Percentiles rank a stretch among this genome's conserved stretches.
Conservation (phyloP, 2,888 invertebrate genomes). For the Chymomyza caudatula region DNA sequence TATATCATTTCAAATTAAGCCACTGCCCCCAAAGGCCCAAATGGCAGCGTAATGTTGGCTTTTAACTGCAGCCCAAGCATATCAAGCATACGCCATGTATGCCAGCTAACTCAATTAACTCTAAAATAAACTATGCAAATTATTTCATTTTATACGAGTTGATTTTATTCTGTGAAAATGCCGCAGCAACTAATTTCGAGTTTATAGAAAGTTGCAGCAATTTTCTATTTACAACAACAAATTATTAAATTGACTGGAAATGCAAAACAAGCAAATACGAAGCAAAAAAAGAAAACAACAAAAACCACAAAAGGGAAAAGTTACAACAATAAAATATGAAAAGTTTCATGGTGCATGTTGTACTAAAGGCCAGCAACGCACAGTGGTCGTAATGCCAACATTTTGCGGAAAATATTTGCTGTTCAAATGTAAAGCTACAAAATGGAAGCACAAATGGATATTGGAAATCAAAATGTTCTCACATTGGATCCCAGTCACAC, state of each 20-base stretch:
- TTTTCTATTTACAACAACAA: constrained; percentile 29
- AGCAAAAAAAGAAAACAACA: constrained; percentile 15
- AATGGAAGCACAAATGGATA: too few species aligned
- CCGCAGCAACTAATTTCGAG: neutral
- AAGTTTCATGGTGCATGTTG: constrained; percentile 26
- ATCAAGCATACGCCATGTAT: constrained; percentile 46
- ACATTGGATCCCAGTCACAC: too few species aligned
- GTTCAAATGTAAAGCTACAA: too few species aligned
- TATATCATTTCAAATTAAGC: constrained; percentile 26
- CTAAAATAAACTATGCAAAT: constrained; percentile 22
- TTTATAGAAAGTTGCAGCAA: neutral
- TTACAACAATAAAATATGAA: constrained; percentile 53
- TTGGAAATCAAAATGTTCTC: too few species aligned
- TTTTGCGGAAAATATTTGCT: too few species aligned
- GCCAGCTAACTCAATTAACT: constrained; percentile 17
- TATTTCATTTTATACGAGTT: neutral
- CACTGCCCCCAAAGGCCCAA: constrained; percentile 14
- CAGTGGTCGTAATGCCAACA: neutral
- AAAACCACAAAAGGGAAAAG: constrained; percentile 27
- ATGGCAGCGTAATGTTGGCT: neutral
- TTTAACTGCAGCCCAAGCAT: neutral
- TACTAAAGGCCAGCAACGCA: neutral
- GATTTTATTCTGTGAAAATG: neutral
- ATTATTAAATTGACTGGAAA: constrained; percentile 57
- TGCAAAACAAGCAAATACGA: constrained; percentile 1